A percentile compares a stretch with the other conserved stretches of the same genome.
phyloP scores from a whole-genome alignment of 2,113 vertebrate genomes.

The Chitala chitala region DNA sequence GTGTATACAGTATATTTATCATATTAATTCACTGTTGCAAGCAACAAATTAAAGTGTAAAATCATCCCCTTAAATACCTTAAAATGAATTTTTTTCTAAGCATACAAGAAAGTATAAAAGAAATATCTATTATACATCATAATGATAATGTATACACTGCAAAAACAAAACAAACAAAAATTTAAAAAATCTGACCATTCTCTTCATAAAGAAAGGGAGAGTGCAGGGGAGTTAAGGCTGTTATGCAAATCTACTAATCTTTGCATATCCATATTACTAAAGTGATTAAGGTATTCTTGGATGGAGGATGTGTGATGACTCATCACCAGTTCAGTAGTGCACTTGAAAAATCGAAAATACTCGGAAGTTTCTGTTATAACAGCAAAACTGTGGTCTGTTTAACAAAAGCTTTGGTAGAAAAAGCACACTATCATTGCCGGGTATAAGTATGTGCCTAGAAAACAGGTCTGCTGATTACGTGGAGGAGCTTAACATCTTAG shows the following conservation, averaged over 20 bases:
- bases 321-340: not conserved
- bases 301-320: not conserved
- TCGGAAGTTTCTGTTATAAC: not conserved
- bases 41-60: too few relatives aligned
- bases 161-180: too few relatives aligned
- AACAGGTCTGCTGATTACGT: slow-evolving; percentile 64
- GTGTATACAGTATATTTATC: too few relatives aligned
- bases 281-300: not conserved
- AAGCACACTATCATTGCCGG: slow-evolving; percentile 7
- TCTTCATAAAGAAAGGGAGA: too few relatives aligned
- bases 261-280: not conserved
- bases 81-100: too few relatives aligned
- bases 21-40: too few relatives aligned
- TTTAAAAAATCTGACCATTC: too few relatives aligned
- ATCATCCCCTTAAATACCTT: too few relatives aligned
- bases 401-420: slow-evolving; percentile 24
- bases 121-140: too few relatives aligned
- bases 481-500: slow-evolving; percentile 84
- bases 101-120: too few relatives aligned
- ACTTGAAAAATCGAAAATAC: not conserved
- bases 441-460: slow-evolving; percentile 45
- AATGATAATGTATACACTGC: too few relatives aligned
- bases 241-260: not conserved
- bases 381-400: not conserved
- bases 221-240: too few relatives aligned